Evolutionary conservation across 2,113 vertebrate genomes (phyloP).

Genomic region (Polyodon spathula): DNA sequence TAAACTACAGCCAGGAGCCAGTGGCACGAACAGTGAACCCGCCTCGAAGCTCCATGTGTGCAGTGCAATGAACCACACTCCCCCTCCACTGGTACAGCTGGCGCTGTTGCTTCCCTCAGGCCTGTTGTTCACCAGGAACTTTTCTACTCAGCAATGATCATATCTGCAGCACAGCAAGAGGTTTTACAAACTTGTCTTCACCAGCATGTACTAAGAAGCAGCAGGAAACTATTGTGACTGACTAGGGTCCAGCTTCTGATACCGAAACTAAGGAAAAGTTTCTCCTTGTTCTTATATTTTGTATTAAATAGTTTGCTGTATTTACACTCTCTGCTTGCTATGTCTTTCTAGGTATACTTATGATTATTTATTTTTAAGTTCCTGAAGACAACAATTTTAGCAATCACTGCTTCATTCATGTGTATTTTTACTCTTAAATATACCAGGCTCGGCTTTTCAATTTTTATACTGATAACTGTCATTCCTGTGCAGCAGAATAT

Average conservation of each 20-base stretch:
- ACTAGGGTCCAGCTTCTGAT: conserved; percentile 15
- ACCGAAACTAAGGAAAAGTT: background rate
- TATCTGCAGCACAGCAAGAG: conserved; percentile 30
- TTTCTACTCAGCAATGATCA: conserved; percentile 37
- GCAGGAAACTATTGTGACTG: conserved; percentile 16
- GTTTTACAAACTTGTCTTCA: conserved; percentile 21
- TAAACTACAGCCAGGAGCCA: conserved; percentile 96
- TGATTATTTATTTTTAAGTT: no score
- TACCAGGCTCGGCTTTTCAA: no score
- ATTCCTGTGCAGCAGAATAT: no score
- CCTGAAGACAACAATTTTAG: no score
- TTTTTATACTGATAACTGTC: no score
- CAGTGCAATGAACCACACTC: conserved; percentile 45
- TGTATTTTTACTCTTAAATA: no score
- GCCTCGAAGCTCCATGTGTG: conserved; percentile 90
- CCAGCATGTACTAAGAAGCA: conserved; percentile 22
- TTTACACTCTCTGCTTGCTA: background rate
- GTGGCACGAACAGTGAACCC: conserved; percentile 73
- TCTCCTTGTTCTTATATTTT: background rate
- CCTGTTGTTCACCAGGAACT: conserved; percentile 25
- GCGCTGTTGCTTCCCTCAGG: conserved; percentile 6
- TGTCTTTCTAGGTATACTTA: no score
- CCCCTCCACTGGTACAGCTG: background rate
- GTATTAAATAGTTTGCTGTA: background rate
- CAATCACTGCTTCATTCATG: no score